These are phyloP conservation scores for Campaea margaritaria DNA, from an alignment of 2,888 invertebrate species.

Conservation along the genomic window DNA sequence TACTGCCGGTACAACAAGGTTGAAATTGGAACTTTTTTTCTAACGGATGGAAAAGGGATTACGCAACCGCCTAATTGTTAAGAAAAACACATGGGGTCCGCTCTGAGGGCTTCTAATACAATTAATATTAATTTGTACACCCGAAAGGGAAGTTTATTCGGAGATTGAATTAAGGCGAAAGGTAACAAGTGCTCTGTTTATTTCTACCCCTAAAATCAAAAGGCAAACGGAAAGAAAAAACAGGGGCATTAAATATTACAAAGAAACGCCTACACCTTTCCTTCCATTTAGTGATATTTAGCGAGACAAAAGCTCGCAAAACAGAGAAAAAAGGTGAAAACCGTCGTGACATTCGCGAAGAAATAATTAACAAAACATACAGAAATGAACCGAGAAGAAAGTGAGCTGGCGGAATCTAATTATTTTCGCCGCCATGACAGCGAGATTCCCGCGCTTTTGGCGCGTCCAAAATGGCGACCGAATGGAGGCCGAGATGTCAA, in stretches of 20 bases:
- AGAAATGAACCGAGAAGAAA: constrained; percentile 77
- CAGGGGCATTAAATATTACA: constrained; percentile 57
- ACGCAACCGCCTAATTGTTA: constrained; percentile 72
- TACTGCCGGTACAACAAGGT: constrained; percentile 51
- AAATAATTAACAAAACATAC: constrained; percentile 82
- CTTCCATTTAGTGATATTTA: constrained; percentile 56
- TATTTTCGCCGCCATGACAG: constrained; percentile 81
- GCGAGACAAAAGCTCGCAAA: constrained; percentile 55
- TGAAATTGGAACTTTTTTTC: constrained; percentile 48
- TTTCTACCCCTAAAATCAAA: constrained; percentile 28
- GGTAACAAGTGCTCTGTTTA: constrained; percentile 26
- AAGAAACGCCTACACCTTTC: constrained; percentile 55
- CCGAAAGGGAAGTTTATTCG: constrained; percentile 45
- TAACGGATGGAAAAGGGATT: constrained; percentile 53
- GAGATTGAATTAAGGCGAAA: constrained; percentile 40
- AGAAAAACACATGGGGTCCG: constrained; percentile 82
- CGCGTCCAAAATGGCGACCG: constrained; percentile 69
- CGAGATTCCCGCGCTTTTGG: constrained; percentile 74
- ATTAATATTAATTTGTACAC: constrained; percentile 81
- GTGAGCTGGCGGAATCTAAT: constrained; percentile 76
- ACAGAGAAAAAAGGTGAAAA: constrained; percentile 50
- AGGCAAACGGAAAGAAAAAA: constrained; percentile 41
- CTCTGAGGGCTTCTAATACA: constrained; percentile 73
- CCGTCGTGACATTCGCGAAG: constrained; percentile 62
- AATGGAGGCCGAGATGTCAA: constrained; percentile 69